Evolutionary conservation across 2,888 invertebrate genomes (phyloP).

Genomic region (Netelia melanura): DNA sequence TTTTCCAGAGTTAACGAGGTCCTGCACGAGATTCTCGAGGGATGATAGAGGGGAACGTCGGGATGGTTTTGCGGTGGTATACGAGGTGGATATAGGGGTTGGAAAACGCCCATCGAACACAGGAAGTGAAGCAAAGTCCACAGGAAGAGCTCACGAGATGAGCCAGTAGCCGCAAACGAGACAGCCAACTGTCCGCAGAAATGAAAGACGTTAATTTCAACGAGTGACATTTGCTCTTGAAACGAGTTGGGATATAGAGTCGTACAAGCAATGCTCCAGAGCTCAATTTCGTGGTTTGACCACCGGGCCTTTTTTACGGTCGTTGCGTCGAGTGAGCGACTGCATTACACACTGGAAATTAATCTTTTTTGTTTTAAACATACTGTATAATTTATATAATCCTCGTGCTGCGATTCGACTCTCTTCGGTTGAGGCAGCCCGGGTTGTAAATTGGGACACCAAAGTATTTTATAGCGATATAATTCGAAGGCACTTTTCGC

Average conservation of each 20-base stretch:
- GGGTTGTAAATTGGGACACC: no score
- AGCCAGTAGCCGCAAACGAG: constrained; percentile 67
- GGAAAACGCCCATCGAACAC: constrained; percentile 39
- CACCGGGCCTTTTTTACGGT: constrained; percentile 53
- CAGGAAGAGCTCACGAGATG: constrained; percentile 60
- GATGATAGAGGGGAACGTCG: constrained; percentile 24
- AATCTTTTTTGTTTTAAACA: not conserved
- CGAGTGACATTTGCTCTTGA: constrained; percentile 62
- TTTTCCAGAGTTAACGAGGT: constrained; percentile 65
- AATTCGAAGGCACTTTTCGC: no score
- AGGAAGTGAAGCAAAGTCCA: constrained; percentile 8
- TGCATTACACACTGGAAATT: not conserved
- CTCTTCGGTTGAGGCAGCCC: no score
- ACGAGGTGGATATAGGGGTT: constrained; percentile 10
- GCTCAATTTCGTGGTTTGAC: constrained; percentile 47
- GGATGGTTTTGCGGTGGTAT: not conserved
- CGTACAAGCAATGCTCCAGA: constrained; percentile 38
- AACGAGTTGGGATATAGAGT: constrained; percentile 17
- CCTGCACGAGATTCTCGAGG: constrained; percentile 42
- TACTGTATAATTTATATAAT: not conserved
- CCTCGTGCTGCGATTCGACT: no score
- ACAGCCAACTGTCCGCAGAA: constrained; percentile 66
- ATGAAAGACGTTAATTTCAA: constrained; percentile 69
- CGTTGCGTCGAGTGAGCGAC: constrained; percentile 28
- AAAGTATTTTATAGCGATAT: no score